A percentile compares a stretch with the other conserved stretches of the same genome.
These are phyloP conservation scores for Lucilia cuprina DNA, from an alignment of 1,140 invertebrate genomes.

Conservation along the genomic window DNA sequence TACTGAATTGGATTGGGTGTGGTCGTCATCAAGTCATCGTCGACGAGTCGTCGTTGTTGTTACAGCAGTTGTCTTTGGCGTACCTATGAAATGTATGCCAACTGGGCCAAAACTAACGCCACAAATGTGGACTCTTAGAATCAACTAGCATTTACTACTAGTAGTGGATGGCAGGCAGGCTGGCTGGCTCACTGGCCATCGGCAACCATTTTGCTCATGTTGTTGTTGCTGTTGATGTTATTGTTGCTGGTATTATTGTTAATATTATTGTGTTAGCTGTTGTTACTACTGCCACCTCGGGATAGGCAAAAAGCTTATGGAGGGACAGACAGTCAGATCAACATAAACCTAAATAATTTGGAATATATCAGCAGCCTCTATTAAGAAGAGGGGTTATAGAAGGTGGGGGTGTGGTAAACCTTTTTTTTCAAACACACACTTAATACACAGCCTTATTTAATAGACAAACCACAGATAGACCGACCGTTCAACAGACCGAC, in stretches of 20 bases:
- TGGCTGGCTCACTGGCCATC: background rate
- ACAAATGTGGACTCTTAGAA: slow-evolving; percentile 1
- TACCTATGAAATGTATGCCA: slow-evolving; percentile 35
- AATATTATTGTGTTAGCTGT: no score
- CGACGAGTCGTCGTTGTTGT: background rate
- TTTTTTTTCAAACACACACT: slow-evolving; percentile 6
- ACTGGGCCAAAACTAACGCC: slow-evolving; percentile 30
- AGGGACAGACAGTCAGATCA: background rate
- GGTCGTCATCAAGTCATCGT: slow-evolving; percentile 34
- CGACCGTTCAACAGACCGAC: background rate
- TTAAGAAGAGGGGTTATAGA: background rate
- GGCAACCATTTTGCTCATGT: slow-evolving; percentile 6
- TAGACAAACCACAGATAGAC: background rate
- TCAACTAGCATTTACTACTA: slow-evolving; percentile 20
- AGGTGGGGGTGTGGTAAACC: slow-evolving; percentile 15
- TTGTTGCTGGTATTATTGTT: no score
- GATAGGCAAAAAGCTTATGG: background rate
- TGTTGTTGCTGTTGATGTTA: background rate
- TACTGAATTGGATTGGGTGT: slow-evolving; percentile 32
- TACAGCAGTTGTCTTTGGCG: background rate
- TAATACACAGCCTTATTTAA: background rate
- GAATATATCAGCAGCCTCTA: background rate
- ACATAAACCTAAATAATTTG: background rate
- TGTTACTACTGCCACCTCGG: slow-evolving; percentile 15
- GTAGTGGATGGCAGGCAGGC: no score